These are phyloP conservation scores for Dione juno DNA, from an alignment of 2,888 invertebrate species.

Conservation along the genomic window DNA sequence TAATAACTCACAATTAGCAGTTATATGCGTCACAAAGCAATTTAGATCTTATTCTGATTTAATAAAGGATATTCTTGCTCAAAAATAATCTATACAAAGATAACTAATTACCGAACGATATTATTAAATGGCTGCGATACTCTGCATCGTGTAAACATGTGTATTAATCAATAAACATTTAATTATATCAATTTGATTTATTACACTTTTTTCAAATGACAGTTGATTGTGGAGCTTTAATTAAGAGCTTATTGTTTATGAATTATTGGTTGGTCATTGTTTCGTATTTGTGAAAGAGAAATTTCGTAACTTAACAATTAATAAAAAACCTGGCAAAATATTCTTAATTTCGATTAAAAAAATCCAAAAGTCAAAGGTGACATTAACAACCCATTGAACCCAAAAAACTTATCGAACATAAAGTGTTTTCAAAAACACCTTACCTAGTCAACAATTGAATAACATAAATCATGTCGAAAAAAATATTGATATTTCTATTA, in stretches of 20 bases:
- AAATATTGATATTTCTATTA: conserved; percentile 77
- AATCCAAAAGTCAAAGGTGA: neutral
- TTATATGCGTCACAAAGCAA: neutral
- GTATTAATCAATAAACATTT: conserved; percentile 55
- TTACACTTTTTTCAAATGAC: conserved; percentile 16
- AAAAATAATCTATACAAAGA: neutral
- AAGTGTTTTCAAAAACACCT: conserved; percentile 28
- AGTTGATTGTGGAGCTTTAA: neutral
- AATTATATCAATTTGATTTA: conserved; percentile 44
- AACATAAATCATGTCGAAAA: conserved; percentile 46
- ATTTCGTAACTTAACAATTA: too few relatives aligned
- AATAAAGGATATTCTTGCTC: conserved; percentile 21
- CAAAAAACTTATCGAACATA: conserved; percentile 18
- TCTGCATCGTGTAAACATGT: conserved; percentile 52
- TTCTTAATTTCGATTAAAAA: neutral
- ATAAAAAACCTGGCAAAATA: too few relatives aligned
- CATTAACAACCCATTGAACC: neutral
- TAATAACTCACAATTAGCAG: conserved; percentile 27
- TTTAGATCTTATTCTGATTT: neutral
- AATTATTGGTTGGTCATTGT: conserved; percentile 9
- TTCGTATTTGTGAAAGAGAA: neutral
- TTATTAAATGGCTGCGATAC: conserved; percentile 44
- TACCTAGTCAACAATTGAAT: conserved; percentile 35
- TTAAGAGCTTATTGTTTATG: conserved; percentile 3
- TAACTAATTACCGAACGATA: conserved; percentile 40